These are phyloP conservation scores for Hipposideros larvatus DNA, from an alignment of 2,797 vertebrate genomes.

Conservation along the genomic window DNA sequence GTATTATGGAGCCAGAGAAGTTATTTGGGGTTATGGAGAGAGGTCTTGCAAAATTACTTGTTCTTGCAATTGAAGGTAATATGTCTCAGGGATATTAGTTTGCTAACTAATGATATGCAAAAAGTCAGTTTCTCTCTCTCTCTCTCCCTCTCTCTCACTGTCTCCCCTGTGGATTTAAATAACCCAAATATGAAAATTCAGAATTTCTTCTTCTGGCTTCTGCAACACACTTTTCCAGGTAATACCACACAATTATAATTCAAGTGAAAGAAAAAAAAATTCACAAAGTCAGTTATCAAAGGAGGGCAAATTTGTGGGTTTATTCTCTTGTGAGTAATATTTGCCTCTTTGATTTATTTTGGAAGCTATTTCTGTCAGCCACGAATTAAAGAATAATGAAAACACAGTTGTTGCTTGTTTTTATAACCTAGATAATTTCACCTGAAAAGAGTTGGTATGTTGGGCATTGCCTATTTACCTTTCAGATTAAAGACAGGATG, in stretches of 20 bases:
- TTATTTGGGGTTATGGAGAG: background rate
- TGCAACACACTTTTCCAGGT: conserved; percentile 9
- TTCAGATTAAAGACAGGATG: conserved; percentile 81
- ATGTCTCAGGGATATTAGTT: background rate
- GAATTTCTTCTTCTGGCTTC: conserved; percentile 21
- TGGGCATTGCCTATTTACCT: conserved; percentile 80
- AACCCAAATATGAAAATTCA: conserved; percentile 38
- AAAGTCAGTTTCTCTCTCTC: background rate
- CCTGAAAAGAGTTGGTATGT: conserved; percentile 82
- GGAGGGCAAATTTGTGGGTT: conserved; percentile 52
- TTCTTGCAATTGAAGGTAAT: background rate
- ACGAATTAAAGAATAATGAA: conserved; percentile 65
- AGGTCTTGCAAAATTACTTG: background rate
- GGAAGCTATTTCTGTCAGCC: conserved; percentile 57
- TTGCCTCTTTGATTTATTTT: conserved; percentile 72
- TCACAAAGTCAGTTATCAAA: conserved; percentile 54
- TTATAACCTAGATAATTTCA: conserved; percentile 85
- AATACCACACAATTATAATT: conserved; percentile 38
- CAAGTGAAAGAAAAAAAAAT: conserved; percentile 37
- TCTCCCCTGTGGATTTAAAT: conserved; percentile 8
- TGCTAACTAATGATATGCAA: background rate
- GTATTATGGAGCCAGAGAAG: background rate
- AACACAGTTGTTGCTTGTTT: conserved; percentile 78
- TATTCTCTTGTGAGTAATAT: conserved; percentile 38
- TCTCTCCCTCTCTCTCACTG: background rate